A percentile compares a stretch with the other conserved stretches of the same genome.
Evolutionary conservation across 2,113 vertebrate species (phyloP).

Genomic region (Prunella fulvescens): DNA sequence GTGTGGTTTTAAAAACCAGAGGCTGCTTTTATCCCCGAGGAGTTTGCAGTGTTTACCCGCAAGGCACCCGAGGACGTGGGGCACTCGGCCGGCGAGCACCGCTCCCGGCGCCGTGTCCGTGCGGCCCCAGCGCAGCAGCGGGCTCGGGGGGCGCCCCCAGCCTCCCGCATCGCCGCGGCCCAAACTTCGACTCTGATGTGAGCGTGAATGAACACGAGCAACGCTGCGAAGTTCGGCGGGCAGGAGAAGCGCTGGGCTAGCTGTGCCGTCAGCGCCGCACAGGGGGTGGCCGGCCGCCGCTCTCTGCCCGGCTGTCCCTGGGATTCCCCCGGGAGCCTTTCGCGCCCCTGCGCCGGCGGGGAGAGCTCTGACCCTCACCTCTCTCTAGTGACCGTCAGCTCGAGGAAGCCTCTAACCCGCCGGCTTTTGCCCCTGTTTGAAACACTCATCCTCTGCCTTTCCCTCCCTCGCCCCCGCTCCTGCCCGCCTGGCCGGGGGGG

Average conservation of each 20-base stretch:
- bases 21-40: not conserved
- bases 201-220: not conserved
- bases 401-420: not conserved
- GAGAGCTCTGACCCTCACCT: not conserved
- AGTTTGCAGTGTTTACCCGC: not conserved
- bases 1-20: fast-evolving
- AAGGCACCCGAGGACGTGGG: not conserved
- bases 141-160: not conserved
- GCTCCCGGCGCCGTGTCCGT: not conserved
- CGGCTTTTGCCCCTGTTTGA: not conserved
- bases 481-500: not conserved
- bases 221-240: not conserved
- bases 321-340: too few relatives aligned
- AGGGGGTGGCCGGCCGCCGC: not conserved
- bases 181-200: not conserved
- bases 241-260: not conserved
- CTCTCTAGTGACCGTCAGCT: not conserved
- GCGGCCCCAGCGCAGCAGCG: not conserved
- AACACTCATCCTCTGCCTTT: not conserved
- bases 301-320: not conserved
- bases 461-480: too few relatives aligned
- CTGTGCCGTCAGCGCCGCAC: not conserved
- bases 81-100: not conserved
- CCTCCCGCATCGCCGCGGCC: not conserved
- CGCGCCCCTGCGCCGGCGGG: too few relatives aligned